Evolutionary conservation across 1,140 invertebrate genomes (phyloP).

Genomic region (Drosophila pectinifera): DNA sequence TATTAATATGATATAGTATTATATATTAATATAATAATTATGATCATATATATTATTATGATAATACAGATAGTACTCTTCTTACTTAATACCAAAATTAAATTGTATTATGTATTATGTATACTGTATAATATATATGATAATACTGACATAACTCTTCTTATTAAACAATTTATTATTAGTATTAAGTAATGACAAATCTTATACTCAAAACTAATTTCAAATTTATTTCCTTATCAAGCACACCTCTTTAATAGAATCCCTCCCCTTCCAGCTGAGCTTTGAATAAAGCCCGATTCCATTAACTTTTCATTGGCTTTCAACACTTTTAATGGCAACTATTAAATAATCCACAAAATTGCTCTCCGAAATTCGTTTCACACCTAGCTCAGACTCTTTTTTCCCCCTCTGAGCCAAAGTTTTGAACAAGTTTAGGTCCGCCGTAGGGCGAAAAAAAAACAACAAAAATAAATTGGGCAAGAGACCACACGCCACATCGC

Average conservation of each 20-base stretch:
- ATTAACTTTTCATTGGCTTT: conserved; percentile 34
- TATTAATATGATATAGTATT: too few relatives aligned
- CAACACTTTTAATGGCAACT: conserved; percentile 43
- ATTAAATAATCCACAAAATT: conserved; percentile 51
- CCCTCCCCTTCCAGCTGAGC: neutral
- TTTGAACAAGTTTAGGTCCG: conserved; percentile 44
- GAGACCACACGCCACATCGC: conserved; percentile 65
- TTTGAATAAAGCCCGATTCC: neutral
- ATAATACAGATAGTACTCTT: too few relatives aligned
- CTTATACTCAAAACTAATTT: neutral
- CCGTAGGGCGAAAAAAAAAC: conserved; percentile 33
- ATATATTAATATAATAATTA: too few relatives aligned
- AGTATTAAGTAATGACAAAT: neutral
- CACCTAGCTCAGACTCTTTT: conserved; percentile 19
- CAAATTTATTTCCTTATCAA: neutral
- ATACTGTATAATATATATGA: too few relatives aligned
- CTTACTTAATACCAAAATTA: too few relatives aligned
- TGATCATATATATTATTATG: too few relatives aligned
- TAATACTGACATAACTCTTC: neutral
- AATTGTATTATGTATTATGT: too few relatives aligned
- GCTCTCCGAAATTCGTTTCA: conserved; percentile 40
- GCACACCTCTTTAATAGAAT: neutral
- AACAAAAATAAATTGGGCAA: conserved; percentile 39
- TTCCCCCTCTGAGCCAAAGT: conserved; percentile 10
- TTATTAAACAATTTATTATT: neutral